Conservation (phyloP, 2,888 invertebrate species). For the Escarpia spicata region DNA sequence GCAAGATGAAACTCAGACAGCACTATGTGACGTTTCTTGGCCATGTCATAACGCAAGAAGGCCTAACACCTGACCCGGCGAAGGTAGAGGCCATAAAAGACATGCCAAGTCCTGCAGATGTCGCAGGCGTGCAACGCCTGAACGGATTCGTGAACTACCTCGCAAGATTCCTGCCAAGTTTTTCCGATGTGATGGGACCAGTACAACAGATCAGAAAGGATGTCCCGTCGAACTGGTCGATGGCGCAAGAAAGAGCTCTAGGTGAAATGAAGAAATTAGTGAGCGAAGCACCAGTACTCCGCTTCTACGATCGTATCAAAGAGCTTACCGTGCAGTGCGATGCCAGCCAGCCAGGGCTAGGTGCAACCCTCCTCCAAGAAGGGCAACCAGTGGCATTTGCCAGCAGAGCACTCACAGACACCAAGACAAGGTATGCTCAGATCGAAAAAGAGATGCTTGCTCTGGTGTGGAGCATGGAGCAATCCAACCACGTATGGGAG, state of each 20-base stretch:
- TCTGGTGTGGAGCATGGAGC: neutral
- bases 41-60: neutral
- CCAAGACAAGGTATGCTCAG: conserved; percentile 19
- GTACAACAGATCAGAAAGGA: neutral
- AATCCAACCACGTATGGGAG: conserved; percentile 22
- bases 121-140: too few relatives aligned
- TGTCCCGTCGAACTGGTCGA: conserved; percentile 13
- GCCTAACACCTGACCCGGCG: too few relatives aligned
- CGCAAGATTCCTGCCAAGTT: too few relatives aligned
- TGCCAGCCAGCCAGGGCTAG: conserved; percentile 18
- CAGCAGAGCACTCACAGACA: conserved; percentile 19
- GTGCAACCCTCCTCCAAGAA: conserved; percentile 36
- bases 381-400: conserved; percentile 33
- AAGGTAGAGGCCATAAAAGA: too few relatives aligned
- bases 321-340: too few relatives aligned
- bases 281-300: conserved; percentile 25
- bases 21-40: too few relatives aligned
- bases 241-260: neutral
- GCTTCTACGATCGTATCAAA: too few relatives aligned
- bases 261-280: conserved; percentile 26
- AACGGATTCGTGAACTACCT: too few relatives aligned
- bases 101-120: too few relatives aligned
- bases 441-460: too few relatives aligned
- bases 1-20: too few relatives aligned
- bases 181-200: too few relatives aligned